phyloP scores from a whole-genome alignment of 2,888 invertebrate species.

The Cordilura impudica region DNA sequence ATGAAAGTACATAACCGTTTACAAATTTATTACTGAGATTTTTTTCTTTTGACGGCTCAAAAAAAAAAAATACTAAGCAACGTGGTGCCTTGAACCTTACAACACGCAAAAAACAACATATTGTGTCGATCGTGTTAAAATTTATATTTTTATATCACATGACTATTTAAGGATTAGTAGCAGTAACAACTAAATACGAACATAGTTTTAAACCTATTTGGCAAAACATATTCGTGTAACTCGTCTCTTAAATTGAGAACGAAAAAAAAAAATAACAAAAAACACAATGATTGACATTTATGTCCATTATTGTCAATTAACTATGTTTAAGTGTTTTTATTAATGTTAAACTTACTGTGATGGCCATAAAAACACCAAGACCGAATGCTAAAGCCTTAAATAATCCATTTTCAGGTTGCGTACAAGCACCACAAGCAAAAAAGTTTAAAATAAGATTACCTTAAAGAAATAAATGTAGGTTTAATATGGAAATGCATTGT shows the following conservation, averaged over 20 bases:
- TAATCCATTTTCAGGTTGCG: conserved; percentile 79
- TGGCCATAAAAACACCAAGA: conserved; percentile 88
- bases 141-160: conserved; percentile 37
- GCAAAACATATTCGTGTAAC: neutral
- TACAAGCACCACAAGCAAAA: conserved; percentile 91
- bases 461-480: conserved; percentile 64
- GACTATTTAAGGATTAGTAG: conserved; percentile 34
- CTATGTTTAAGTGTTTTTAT: no score
- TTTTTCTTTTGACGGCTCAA: no score
- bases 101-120: no score
- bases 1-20: no score
- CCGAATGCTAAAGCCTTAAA: conserved; percentile 92
- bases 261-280: neutral
- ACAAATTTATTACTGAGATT: no score
- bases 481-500: neutral
- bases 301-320: conserved; percentile 1
- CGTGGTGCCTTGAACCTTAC: no score
- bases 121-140: conserved; percentile 13
- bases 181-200: neutral
- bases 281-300: conserved; percentile 35
- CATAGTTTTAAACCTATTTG: neutral
- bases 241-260: neutral
- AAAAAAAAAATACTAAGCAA: no score
- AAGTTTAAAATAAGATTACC: conserved; percentile 91
- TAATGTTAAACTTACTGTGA: conserved; percentile 83